Evolutionary conservation across 37 sponge, comb jelly and placozoan genomes (phyloP), one percentile per base, ranked within the genome.

Genomic region (Oopsacas minuta): DNA sequence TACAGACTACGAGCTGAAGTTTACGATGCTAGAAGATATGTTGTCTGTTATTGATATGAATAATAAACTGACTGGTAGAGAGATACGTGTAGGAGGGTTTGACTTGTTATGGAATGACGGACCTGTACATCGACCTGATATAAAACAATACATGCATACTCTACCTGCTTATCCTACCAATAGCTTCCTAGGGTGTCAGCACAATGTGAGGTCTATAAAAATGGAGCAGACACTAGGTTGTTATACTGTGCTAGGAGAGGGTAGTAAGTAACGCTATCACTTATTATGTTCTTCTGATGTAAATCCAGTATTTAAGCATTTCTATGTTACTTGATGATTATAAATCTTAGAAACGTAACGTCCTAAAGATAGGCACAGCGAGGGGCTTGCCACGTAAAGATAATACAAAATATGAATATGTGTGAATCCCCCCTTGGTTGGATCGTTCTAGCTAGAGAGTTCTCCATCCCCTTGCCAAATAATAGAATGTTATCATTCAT

Each of bases 31-130:
- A 25, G 91, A 93, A 37, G 99, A 99, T 69, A 90, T 99, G 88
- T 90, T 99, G 37, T 89, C 93, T 81, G 88, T 99, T 1, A 87
- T 95, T 12, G 99, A 99, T 87, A 91, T 99, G 95, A 96, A 99
- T 52, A 90, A 88, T 22, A 88, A 90, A 39, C 86, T 92, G 36
- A 92, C 87, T 39, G 99, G 95, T 0, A 90, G 88, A 17, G 99
- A 99, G 87, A 99, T 91, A 83, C 37, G 96, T 51, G 87, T 99
- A 0, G 99, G 99, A 8, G 96, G 99, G n/a, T 99, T 95, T 93
- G 99, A 99, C 84, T 81, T 99, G 53, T 87, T 99, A 81, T 99
- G 99, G 99, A 91, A 91, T 81, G 99, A 99, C 83, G 99, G 99
- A 0, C 94, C 96, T 36, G 96, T 99, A 32, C 87, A 91, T 49